Base-by-base conservation (phyloP, 2,797 vertebrate genomes). In the Scyliorhinus canicula region DNA sequence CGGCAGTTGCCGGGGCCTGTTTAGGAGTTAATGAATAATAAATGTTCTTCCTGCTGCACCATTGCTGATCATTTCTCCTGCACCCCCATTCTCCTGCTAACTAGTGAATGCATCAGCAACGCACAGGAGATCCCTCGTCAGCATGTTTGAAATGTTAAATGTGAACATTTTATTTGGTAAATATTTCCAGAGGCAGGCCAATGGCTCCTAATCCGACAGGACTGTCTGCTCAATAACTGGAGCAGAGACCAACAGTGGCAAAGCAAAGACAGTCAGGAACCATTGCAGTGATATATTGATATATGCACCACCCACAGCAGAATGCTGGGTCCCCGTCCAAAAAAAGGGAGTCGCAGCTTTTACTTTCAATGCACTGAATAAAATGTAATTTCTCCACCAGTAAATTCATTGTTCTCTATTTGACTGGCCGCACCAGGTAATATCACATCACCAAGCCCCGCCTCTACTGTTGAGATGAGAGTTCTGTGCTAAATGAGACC, bases 21-120 rank as follows among this genome's bases (percentile, higher is more conserved):
- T 55, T 28, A 44, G 65, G 67, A 93, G 93, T 71, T 94, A 94
- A 94, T 55, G 3, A 71, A 71, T 71, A 74, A 94, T 71, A 52
- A 57, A 88, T 14, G 4, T 6, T 47, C n/a, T n/a, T 67, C 21
- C 40, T 47, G 60, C 60, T 26, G 90, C 40, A 44, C 12, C 7
- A 14, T 67, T 50, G 91, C 9, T 67, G 11, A 3, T 26, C 28
- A 21, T 94, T 35, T 91, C 57, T 63, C 21, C 47, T 57, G 85
- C 85, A n/a, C 31, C n/a, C 50, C n/a, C 47, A 19, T 88, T 57
- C 35, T 4, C 28, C 85, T 57, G 31, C 52, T 28, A 74, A 24
- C 40, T 65, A 26, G 21, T 91, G n/a, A 91, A 65, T 21, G 44
- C 35, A 40, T 65, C 19, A 44, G 24, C 88, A 91, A 65, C 19